phyloP scores from a whole-genome alignment of 2,888 invertebrate genomes.

The Ennomos erosarius region DNA sequence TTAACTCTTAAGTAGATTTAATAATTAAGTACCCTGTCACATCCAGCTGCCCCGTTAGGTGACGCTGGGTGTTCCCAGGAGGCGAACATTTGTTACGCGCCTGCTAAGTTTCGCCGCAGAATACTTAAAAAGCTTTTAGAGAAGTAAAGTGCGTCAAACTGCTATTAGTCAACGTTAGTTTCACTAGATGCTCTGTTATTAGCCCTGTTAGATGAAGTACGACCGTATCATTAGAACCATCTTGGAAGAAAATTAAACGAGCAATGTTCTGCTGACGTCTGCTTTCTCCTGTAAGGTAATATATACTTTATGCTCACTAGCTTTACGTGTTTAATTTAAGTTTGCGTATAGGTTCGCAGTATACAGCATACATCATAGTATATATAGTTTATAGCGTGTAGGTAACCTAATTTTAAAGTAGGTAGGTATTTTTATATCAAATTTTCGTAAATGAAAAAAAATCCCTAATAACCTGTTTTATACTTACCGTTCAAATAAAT shows the following conservation, averaged over 20 bases:
- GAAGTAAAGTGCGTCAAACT: conserved; percentile 41
- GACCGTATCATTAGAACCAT: conserved; percentile 30
- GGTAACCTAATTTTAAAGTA: not conserved
- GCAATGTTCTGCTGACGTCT: conserved; percentile 16
- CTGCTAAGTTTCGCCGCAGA: conserved; percentile 36
- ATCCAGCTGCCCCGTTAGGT: conserved; percentile 31
- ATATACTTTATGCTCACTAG: conserved; percentile 17
- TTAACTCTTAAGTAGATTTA: conserved; percentile 20
- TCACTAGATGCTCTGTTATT: conserved; percentile 36
- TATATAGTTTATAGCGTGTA: no score
- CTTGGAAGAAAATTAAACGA: conserved; percentile 35
- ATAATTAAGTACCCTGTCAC: conserved; percentile 25
- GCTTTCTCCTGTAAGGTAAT: conserved; percentile 11
- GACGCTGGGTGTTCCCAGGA: conserved; percentile 6
- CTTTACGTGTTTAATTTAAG: conserved; percentile 18
- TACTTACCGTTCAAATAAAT: no score
- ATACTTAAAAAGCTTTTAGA: conserved; percentile 44
- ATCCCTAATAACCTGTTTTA: no score
- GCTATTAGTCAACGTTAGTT: conserved; percentile 43
- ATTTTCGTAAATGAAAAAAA: no score
- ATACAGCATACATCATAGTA: not conserved
- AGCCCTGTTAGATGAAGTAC: conserved; percentile 34
- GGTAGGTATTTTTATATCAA: no score
- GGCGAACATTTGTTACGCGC: conserved; percentile 38
- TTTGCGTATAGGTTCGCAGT: not conserved